Base-by-base conservation (phyloP, 2,113 vertebrate species). In the Canis aureus region DNA sequence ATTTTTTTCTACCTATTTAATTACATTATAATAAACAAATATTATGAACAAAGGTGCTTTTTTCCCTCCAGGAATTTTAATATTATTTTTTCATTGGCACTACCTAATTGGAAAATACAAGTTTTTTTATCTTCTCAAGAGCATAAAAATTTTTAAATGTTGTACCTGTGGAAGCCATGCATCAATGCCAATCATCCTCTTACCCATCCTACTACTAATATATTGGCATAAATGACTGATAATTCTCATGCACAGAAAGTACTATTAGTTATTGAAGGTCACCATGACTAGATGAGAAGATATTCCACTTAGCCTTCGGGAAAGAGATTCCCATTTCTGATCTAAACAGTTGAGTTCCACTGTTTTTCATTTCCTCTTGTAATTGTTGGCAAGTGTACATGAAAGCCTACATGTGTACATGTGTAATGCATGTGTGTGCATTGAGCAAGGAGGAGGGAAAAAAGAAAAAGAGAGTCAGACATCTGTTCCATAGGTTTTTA, bases 361-460 rank as follows among this genome's bases (percentile, higher is more conserved):
- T 81, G 13, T 76, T 89, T 23, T 93, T 94, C 74, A 67, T 55
- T 87, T 95, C 55, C n/a, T 86, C 29, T 90, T 81, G 15, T n/a
- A 88, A n/a, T 32, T 59, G 22, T 66, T 85, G 60, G 19, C 74
- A 22, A 74, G 76, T 73, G 19, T 57, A 73, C 16, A 38, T 22
- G 22, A 85, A 93, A 90, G 59, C 22, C 10, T 91, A 29, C 32
- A 80, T 67, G 9, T 74, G 53, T 60, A 62, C 29, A 15, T 32
- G 38, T 35, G 13, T 16, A 23, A 15, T 20, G 11, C 49, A 22
- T 32, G 7, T 60, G 16, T 81, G 2, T 74, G 29, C 12, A 53
- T 23, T n/a, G n/a, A 89, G 27, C 23, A 82, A 60, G 57, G 23
- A 60, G 8, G 6, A 88, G 22, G 19, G 59, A 79, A 89, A 19